Base-by-base conservation (phyloP, 2,888 invertebrate species). In the Desoria tigrina region DNA sequence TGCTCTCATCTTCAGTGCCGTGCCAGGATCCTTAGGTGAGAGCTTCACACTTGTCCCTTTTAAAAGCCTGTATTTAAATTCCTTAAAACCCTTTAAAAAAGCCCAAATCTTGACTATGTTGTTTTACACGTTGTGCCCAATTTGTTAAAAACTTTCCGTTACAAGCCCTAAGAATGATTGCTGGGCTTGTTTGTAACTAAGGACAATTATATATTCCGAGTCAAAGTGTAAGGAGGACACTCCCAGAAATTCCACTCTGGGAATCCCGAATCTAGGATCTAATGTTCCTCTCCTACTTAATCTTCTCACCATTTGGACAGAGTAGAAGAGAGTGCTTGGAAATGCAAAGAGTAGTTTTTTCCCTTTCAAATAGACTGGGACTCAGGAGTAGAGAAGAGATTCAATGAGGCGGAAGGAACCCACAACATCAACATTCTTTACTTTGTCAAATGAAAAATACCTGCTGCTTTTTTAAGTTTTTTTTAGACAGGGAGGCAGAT, bases 321-420 rank as follows among this genome's bases (percentile, higher is more conserved):
- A 49, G 49, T n/a, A 49, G 39, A 9, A 6, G 32, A 32, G 32
- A 32, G 32, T 32, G n/a, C 11, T 45, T 6, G 45, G 21, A 45
- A 45, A 45, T 45, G 18, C n/a, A 9, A n/a, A 45, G 6, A n/a
- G 45, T n/a, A n/a, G n/a, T n/a, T n/a, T n/a, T n/a, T n/a, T n/a
- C n/a, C n/a, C n/a, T n/a, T n/a, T n/a, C n/a, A n/a, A n/a, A n/a
- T n/a, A n/a, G n/a, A n/a, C n/a, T n/a, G n/a, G n/a, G n/a, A n/a
- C n/a, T 39, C 39, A 39, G 16, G n/a, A 16, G 21, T 45, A 6
- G 9, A 45, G 6, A 16, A n/a, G 42, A 26, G 28, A 16, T 26
- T 58, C 45, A 58, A 58, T 58, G 58, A 58, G 42, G 58, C 58
- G 58, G 58, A 58, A 58, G 58, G 42, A 57, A 21, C 58, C 42